Base-by-base conservation (phyloP, 2,797 vertebrate species). In the Spea hammondii region DNA sequence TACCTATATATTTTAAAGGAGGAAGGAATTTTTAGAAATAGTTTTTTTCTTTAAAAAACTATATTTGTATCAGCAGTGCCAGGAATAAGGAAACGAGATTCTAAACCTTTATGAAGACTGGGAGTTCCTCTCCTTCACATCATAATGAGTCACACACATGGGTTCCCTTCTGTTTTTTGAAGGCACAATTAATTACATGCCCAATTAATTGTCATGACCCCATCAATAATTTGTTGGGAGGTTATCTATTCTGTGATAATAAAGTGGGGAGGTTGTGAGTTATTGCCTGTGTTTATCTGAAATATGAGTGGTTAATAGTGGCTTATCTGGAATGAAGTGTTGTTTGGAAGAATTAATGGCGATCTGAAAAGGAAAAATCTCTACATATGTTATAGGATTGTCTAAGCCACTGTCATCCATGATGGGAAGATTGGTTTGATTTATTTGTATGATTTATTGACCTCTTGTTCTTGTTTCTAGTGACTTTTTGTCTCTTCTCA, bases 161-260 rank as follows among this genome's bases (percentile, higher is more conserved):
- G 60, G 68, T 50, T 65, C 51, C 54, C 62, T 68, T 72, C 51
- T 80, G 68, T 72, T 72, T 80, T 76, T 5, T 62, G 59, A 76
- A 45, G 67, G 69, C 55, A 67, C 70, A 77, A 77, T 81, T 77
- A 81, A 81, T 81, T 73, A 77, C 70, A 73, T 71, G 79, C 64
- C 70, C 79, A 81, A 73, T 77, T 81, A 77, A 73, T 68, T 77
- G 74, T 65, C 64, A 67, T 81, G 79, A 81, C 79, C 78, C 78
- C 57, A 75, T 81, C 79, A 81, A 53, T 75, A 81, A 81, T 81
- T 62, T 81, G 55, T 62, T 77, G 57, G 65, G 74, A 81, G 79
- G 79, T 81, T 77, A 77, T 81, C 74, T 77, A 48, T 62, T 55
- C 74, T 48, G 54, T n/a, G 44, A 72, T 72, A 64, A 69, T 77